These are phyloP conservation scores for Notarius lentiginosus DNA, from an alignment of 2,113 vertebrate species.

Conservation along the genomic window DNA sequence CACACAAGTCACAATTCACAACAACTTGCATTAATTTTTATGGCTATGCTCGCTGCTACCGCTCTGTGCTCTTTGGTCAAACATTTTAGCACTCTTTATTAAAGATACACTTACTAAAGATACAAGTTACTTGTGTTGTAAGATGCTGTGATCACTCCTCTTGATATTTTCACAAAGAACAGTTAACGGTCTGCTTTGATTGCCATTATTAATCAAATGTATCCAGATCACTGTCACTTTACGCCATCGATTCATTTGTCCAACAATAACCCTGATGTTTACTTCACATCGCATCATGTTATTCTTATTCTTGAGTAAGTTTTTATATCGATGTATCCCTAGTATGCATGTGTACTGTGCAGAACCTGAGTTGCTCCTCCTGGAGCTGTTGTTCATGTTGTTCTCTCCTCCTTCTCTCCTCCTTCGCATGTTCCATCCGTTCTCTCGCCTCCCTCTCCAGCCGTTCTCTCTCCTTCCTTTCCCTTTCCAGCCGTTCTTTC, in stretches of 20 bases:
- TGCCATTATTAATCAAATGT: background rate
- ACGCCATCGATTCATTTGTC: background rate
- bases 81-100: background rate
- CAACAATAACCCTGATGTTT: background rate
- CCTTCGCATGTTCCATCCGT: constrained; percentile 67
- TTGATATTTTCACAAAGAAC: background rate
- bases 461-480: constrained; percentile 61
- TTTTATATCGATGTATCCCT: background rate
- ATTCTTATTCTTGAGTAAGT: background rate
- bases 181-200: background rate
- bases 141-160: background rate
- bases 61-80: background rate
- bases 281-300: background rate
- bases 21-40: background rate
- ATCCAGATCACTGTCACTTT: background rate
- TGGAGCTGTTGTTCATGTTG: constrained; percentile 67
- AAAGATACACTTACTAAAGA: background rate
- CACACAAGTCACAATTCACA: background rate
- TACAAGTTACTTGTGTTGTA: background rate
- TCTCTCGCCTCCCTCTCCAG: constrained; percentile 72
- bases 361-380: constrained; percentile 69
- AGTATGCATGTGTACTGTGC: background rate
- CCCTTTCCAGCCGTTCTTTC: constrained; percentile 71
- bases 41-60: background rate
- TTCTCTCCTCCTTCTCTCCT: constrained; percentile 64